A percentile compares a stretch with the other conserved stretches of the same genome.
Conservation (phyloP, 2,888 invertebrate genomes). For the Lasioglossum leucozonium region DNA sequence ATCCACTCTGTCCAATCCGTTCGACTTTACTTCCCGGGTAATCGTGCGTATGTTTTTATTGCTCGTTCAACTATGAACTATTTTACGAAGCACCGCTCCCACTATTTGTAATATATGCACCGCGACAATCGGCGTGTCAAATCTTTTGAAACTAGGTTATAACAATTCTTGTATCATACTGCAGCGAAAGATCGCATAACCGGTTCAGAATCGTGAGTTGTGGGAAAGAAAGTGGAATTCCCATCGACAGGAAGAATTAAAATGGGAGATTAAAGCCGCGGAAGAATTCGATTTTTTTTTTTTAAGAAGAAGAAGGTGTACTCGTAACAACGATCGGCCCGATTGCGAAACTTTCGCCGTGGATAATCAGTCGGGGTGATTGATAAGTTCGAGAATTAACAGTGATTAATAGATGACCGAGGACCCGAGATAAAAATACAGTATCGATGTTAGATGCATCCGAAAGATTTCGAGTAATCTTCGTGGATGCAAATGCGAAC, state of each 20-base stretch:
- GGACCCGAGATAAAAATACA: background rate
- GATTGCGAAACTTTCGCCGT: background rate
- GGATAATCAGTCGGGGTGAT: slow-evolving; percentile 13
- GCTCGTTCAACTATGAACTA: background rate
- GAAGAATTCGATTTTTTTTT: background rate
- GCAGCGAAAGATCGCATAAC: background rate
- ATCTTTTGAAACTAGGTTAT: background rate
- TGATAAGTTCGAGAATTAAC: slow-evolving; percentile 24
- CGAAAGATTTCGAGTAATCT: background rate
- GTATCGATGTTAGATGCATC: background rate
- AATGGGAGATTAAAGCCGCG: too few relatives aligned
- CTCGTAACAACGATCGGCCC: background rate
- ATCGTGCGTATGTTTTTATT: background rate
- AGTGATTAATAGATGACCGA: background rate
- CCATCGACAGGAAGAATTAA: too few relatives aligned
- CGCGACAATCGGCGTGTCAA: background rate
- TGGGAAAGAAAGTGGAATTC: background rate
- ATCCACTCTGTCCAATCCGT: too few relatives aligned
- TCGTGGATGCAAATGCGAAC: background rate
- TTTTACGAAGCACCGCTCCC: background rate
- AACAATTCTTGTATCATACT: background rate
- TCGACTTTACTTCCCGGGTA: background rate
- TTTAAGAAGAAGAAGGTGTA: background rate
- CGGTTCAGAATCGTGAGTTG: background rate
- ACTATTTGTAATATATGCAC: too few relatives aligned